phyloP scores from a whole-genome alignment of 2,797 vertebrate species.

The Coregonus ussuriensis region DNA sequence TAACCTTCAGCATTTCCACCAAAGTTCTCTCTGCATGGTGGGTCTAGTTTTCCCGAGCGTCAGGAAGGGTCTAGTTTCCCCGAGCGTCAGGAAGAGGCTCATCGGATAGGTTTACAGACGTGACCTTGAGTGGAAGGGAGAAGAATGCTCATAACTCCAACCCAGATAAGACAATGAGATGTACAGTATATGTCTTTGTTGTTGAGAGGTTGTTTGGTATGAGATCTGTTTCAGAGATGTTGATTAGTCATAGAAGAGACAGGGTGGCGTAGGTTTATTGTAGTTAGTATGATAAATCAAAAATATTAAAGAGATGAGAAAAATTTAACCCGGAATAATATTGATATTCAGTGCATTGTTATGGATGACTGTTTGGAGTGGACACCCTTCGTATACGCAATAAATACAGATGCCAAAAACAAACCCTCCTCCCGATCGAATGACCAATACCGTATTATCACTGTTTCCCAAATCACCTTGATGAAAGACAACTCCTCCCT shows the following conservation, averaged over 20 bases:
- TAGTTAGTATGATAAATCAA: background rate
- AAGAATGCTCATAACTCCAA: constrained; percentile 3
- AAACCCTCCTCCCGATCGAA: background rate
- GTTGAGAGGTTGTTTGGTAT: background rate
- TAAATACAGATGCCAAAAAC: background rate
- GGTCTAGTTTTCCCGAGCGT: background rate
- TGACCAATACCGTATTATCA: background rate
- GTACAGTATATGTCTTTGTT: background rate
- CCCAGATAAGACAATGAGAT: background rate
- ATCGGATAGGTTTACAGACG: constrained; percentile 2
- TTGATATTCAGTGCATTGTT: constrained; percentile 10
- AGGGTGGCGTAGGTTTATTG: background rate
- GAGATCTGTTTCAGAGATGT: background rate
- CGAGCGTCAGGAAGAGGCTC: background rate
- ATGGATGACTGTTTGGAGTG: constrained; percentile 17
- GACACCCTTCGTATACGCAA: background rate
- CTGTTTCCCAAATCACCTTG: background rate
- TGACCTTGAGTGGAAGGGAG: constrained; percentile 7
- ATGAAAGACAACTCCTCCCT: constrained; percentile 18
- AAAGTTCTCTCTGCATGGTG: background rate
- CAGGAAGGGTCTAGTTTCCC: background rate
- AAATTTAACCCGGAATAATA: background rate
- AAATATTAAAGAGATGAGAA: background rate
- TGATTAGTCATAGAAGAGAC: background rate
- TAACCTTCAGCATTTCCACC: too few relatives aligned